Percentiles rank a stretch among this genome's conserved stretches.
phyloP scores from a whole-genome alignment of 2,797 vertebrate genomes.

The Enteromius viviparus region DNA sequence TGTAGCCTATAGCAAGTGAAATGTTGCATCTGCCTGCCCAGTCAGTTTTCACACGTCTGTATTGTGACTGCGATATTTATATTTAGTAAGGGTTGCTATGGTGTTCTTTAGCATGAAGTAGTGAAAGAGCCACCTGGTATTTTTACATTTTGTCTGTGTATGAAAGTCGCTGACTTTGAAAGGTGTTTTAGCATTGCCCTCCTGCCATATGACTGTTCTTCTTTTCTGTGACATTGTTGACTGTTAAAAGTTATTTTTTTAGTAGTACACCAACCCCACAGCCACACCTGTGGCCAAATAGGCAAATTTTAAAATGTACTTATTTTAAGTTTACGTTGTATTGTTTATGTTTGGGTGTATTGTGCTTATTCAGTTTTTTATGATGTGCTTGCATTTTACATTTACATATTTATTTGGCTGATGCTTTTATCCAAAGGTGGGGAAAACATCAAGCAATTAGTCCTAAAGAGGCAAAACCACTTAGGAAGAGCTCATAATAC shows the following conservation, averaged over 20 bases:
- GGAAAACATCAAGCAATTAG: too few species aligned
- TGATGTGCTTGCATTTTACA: too few species aligned
- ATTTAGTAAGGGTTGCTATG: slow-evolving; percentile 2
- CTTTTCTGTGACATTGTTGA: not conserved
- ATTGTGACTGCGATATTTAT: not conserved
- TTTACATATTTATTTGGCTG: too few species aligned
- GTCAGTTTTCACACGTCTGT: not conserved
- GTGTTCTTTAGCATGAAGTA: not conserved
- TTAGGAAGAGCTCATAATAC: too few species aligned
- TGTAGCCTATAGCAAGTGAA: not conserved
- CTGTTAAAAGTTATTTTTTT: not conserved
- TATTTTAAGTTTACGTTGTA: not conserved
- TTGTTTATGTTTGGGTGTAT: not conserved
- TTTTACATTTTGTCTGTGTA: not conserved
- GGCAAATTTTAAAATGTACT: not conserved
- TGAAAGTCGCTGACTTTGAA: not conserved
- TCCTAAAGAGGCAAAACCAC: too few species aligned
- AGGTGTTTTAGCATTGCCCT: not conserved
- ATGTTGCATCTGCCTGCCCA: not conserved
- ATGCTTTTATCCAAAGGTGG: too few species aligned
- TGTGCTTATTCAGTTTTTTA: not conserved
- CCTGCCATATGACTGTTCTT: not conserved
- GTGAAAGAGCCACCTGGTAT: slow-evolving; percentile 8
- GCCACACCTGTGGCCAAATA: not conserved
- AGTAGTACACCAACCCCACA: not conserved